A percentile compares a stretch with the other conserved stretches of the same genome.
Conservation (phyloP, 2,888 invertebrate genomes). For the Cosmorhoe ocellata region DNA sequence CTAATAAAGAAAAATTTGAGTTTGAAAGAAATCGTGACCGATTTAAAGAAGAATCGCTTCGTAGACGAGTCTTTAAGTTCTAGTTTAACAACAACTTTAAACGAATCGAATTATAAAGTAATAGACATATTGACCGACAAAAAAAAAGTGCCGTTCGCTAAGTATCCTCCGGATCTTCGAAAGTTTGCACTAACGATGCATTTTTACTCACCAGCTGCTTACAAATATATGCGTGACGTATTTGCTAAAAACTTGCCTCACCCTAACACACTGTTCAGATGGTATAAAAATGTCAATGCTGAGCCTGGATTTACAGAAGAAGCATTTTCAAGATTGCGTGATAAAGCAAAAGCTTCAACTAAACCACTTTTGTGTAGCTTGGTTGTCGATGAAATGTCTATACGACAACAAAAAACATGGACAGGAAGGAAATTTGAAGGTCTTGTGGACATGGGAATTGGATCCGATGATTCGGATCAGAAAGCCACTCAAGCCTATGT, state of each 20-base stretch:
- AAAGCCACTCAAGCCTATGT: constrained; percentile 28
- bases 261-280: background rate
- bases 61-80: too few relatives aligned
- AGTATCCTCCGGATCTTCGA: background rate
- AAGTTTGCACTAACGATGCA: constrained; percentile 2
- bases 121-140: background rate
- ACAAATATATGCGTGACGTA: background rate
- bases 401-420: constrained; percentile 32
- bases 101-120: too few relatives aligned
- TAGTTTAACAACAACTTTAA: too few relatives aligned
- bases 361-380: constrained; percentile 7
- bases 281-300: background rate
- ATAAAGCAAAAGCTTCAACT: constrained; percentile 5
- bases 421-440: constrained; percentile 27
- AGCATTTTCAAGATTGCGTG: background rate
- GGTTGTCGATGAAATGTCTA: constrained; percentile 32
- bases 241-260: background rate
- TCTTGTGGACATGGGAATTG: constrained; percentile 15
- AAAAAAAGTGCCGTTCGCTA: background rate
- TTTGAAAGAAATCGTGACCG: too few relatives aligned
- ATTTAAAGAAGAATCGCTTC: too few relatives aligned
- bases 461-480: constrained; percentile 7
- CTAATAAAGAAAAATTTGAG: too few relatives aligned
- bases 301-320: constrained; percentile 3
- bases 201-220: constrained; percentile 1